Percentiles rank a stretch among this genome's conserved stretches.
phyloP scores from a whole-genome alignment of 92 coral and sea anemone genomes.

The Porites cylindrica region DNA sequence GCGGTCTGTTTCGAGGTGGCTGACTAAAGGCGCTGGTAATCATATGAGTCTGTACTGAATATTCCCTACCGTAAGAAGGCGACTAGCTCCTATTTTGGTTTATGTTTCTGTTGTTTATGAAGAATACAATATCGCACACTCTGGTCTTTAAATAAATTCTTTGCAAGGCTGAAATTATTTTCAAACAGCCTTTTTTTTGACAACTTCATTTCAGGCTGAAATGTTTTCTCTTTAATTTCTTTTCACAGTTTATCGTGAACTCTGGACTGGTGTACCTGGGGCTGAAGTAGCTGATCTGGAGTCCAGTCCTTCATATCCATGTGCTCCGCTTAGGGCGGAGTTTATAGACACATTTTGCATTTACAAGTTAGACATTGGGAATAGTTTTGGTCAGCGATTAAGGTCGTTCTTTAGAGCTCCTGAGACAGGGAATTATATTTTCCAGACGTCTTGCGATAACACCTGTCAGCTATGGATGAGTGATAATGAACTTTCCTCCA shows the following conservation, averaged over 20 bases:
- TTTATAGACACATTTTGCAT: constrained; percentile 61
- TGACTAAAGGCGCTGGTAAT: too few species aligned
- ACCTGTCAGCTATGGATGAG: constrained; percentile 75
- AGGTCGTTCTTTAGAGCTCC: constrained; percentile 75
- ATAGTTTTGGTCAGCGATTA: constrained; percentile 68
- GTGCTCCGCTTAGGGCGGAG: constrained; percentile 33
- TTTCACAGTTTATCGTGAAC: constrained; percentile 60
- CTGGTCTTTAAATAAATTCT: too few species aligned
- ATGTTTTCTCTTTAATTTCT: background rate
- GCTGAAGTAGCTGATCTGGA: constrained; percentile 27
- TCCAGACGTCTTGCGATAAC: constrained; percentile 72
- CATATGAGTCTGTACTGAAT: too few species aligned
- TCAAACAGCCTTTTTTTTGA: too few species aligned
- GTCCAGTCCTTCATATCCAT: constrained; percentile 49
- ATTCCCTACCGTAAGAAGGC: too few species aligned
- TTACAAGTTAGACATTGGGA: constrained; percentile 1
- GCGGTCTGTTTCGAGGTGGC: too few species aligned
- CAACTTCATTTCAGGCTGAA: too few species aligned
- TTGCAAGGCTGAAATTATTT: too few species aligned
- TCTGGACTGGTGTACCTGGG: constrained; percentile 60
- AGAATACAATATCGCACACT: too few species aligned
- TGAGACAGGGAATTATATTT: constrained; percentile 59
- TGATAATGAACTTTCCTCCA: constrained; percentile 46
- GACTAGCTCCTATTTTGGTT: too few species aligned
- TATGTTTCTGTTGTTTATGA: too few species aligned